These are phyloP conservation scores for Cirrhinus mrigala DNA, from an alignment of 2,797 vertebrate species.

Conservation along the genomic window DNA sequence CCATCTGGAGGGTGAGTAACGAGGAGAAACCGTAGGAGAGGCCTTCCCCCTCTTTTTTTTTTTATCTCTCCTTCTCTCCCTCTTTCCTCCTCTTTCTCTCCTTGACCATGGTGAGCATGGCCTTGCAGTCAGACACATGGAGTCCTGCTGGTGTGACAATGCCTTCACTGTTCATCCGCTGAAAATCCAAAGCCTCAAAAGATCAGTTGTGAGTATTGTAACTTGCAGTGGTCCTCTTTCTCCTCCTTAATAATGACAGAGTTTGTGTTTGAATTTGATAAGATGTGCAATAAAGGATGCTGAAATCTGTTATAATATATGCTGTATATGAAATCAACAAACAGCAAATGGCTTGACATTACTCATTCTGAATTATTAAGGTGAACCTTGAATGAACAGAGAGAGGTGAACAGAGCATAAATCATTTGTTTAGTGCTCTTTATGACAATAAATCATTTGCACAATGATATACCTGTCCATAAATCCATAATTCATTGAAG, in stretches of 20 bases:
- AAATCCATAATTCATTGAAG: constrained; percentile 14
- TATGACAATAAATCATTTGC: constrained; percentile 18
- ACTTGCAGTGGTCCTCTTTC: constrained; percentile 27
- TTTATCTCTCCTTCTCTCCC: constrained; percentile 10
- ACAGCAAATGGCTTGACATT: constrained; percentile 33
- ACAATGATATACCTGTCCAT: not conserved
- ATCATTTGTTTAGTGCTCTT: constrained; percentile 13
- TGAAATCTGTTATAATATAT: not conserved
- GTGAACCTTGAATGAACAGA: too few relatives aligned
- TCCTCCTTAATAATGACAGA: constrained; percentile 25
- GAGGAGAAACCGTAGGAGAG: constrained; percentile 72
- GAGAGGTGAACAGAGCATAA: too few relatives aligned
- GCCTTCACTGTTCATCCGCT: constrained; percentile 21
- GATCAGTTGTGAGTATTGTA: constrained; percentile 13
- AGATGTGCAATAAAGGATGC: not conserved
- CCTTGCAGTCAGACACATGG: constrained; percentile 19
- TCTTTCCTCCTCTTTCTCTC: constrained; percentile 34
- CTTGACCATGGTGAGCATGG: constrained; percentile 28
- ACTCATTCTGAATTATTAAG: constrained; percentile 32
- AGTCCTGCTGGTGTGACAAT: constrained; percentile 36
- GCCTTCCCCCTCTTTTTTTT: constrained; percentile 48
- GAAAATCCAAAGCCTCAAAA: constrained; percentile 14
- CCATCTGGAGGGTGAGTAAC: constrained; percentile 89
- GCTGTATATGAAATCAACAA: constrained; percentile 29
- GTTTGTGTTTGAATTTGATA: constrained; percentile 24